These are phyloP conservation scores for Lasaia peninsularis DNA, from an alignment of 1,140 invertebrate genomes.

Conservation along the genomic window DNA sequence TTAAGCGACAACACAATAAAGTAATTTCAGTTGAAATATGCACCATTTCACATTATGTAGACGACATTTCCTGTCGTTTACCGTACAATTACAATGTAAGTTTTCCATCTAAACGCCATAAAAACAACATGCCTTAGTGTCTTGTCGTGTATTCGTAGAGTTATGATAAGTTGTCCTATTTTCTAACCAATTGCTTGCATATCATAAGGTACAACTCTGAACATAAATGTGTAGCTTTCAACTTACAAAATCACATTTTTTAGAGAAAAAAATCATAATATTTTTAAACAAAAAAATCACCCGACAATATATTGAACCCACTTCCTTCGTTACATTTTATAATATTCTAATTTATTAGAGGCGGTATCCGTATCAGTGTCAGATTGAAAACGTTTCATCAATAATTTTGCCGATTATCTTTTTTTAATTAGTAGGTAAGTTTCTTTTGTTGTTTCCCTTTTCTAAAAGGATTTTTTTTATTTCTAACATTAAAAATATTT, in stretches of 20 bases:
- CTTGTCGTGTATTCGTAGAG: conserved; percentile 36
- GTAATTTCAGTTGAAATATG: conserved; percentile 10
- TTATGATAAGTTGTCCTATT: conserved; percentile 52
- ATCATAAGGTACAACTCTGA: conserved; percentile 9
- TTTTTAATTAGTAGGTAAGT: no score
- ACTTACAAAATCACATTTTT: not conserved
- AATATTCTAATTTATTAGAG: no score
- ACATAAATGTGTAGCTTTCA: not conserved
- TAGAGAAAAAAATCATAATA: not conserved
- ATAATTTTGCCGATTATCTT: no score
- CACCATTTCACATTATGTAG: conserved; percentile 6
- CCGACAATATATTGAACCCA: no score
- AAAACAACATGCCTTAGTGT: conserved; percentile 39
- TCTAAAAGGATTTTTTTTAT: no score
- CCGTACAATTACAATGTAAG: conserved; percentile 37
- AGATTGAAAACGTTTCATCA: no score
- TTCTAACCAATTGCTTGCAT: conserved; percentile 28
- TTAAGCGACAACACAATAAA: conserved; percentile 8
- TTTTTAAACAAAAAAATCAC: no score
- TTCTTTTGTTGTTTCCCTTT: no score
- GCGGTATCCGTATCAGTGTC: no score
- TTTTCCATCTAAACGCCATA: conserved; percentile 34
- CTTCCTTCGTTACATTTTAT: no score
- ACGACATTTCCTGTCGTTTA: conserved; percentile 32
- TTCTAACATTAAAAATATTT: no score